Evolutionary conservation across 2,888 invertebrate genomes (phyloP).

Genomic region (Uropetala carovei): DNA sequence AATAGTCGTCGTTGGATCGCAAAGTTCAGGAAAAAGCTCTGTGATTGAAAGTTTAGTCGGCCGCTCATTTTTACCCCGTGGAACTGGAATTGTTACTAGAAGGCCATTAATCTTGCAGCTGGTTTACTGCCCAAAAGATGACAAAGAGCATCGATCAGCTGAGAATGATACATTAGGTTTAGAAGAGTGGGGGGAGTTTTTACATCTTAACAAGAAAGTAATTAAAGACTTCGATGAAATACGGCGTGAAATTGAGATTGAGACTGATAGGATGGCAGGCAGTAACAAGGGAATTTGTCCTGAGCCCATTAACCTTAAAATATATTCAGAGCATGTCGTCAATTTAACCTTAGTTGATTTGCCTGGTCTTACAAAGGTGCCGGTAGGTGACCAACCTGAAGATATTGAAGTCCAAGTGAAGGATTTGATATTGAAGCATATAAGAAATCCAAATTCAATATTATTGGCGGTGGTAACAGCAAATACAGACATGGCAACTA

Average conservation of each 20-base stretch:
- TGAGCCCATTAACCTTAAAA: constrained; percentile 97
- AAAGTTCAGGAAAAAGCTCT: constrained; percentile 99
- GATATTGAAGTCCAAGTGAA: constrained; percentile 97
- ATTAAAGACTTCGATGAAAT: constrained; percentile 95
- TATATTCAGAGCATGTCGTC: constrained; percentile 96
- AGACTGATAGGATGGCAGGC: constrained; percentile 97
- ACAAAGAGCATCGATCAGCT: constrained; percentile 89
- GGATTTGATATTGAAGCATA: constrained; percentile 91
- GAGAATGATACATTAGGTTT: constrained; percentile 93
- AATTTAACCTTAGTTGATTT: constrained; percentile 97
- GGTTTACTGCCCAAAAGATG: constrained; percentile 93
- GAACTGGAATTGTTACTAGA: constrained; percentile 97
- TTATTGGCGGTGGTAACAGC: constrained; percentile 98
- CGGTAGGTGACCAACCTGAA: constrained; percentile 98
- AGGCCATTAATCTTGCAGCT: constrained; percentile 96
- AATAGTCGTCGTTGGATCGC: constrained; percentile 95
- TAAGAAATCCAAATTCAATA: constrained; percentile 97
- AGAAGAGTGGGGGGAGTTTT: constrained; percentile 97
- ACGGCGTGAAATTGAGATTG: constrained; percentile 92
- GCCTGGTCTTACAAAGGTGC: constrained; percentile 98
- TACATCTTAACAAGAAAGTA: constrained; percentile 92
- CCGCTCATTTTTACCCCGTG: constrained; percentile 96
- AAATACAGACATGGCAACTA: constrained; percentile 99
- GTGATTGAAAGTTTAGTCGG: constrained; percentile 99
- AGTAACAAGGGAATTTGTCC: constrained; percentile 97